These are phyloP conservation scores for Ips nitidus DNA, from an alignment of 1,140 invertebrate species.

Conservation along the genomic window DNA sequence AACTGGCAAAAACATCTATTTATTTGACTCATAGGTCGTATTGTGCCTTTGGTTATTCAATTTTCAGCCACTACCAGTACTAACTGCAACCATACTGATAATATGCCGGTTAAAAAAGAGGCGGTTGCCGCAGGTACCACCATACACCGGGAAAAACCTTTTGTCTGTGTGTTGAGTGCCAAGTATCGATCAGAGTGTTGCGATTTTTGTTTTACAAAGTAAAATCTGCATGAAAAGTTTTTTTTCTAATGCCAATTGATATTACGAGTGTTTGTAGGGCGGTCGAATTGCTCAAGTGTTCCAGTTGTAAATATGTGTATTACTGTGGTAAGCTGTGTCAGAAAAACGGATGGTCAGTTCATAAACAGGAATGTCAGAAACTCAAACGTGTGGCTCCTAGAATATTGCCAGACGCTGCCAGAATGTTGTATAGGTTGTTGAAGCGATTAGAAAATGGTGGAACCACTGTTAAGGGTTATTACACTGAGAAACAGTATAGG, in stretches of 20 bases:
- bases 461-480: conserved; percentile 64
- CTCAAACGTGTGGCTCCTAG: conserved; percentile 67
- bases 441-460: conserved; percentile 68
- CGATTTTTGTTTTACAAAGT: conserved; percentile 66
- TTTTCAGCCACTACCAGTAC: too few relatives aligned
- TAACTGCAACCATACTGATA: too few relatives aligned
- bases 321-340: conserved; percentile 78
- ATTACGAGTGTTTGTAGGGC: conserved; percentile 54
- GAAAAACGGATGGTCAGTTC: conserved; percentile 70
- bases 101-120: conserved; percentile 35
- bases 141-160: conserved; percentile 62
- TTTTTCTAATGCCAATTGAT: conserved; percentile 23
- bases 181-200: conserved; percentile 60
- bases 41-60: too few relatives aligned
- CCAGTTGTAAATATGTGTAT: conserved; percentile 75
- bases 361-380: conserved; percentile 75
- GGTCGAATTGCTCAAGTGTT: conserved; percentile 70
- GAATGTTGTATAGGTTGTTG: conserved; percentile 61
- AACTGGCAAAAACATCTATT: too few relatives aligned
- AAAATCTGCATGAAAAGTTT: conserved; percentile 38
- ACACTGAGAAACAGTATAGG: conserved; percentile 66
- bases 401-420: conserved; percentile 70
- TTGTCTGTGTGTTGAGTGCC: conserved; percentile 61
- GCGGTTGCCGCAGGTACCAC: conserved; percentile 54
- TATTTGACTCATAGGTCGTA: too few relatives aligned